Base-by-base conservation (phyloP, 2,888 invertebrate genomes). In the Trypoxylon attenuatum region DNA sequence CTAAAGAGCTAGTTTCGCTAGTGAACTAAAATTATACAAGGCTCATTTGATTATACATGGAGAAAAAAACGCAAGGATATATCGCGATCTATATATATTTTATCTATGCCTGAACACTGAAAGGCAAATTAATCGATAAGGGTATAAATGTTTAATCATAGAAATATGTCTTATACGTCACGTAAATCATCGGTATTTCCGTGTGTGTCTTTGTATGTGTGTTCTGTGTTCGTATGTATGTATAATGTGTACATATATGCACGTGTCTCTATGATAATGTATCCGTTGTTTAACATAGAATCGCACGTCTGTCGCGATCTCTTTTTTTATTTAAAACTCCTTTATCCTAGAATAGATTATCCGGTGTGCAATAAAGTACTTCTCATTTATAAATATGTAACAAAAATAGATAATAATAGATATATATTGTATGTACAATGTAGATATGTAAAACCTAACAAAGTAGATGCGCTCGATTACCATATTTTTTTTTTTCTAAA, bases 401-500 rank as follows among this genome's bases (percentile, higher is more conserved):
- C 82, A 85, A 85, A 85, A 84, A 84, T 85, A 85, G 79, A 84
- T 78, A 81, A 80, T 78, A 77, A 80, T 81, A 77, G 79, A 69
- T 70, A 59, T n/a, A n/a, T 69, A 55, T 55, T 65, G 45, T 78
- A 85, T 85, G 50, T 85, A 85, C 84, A 85, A 77, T 81, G 81
- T 76, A 79, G 79, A 81, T 79, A 81, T 78, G 75, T 73, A 79
- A 79, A 82, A 78, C 71, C 71, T 77, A 80, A 66, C 72, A 76
- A 74, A 77, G 73, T 79, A 71, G 59, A 69, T 56, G 56, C 53
- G 53, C 50, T 71, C 54, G 55, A 18, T 59, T 71, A 66, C 39
- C n/a, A n/a, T n/a, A n/a, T n/a, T n/a, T n/a, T n/a, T 54, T 13
- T 13, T 33, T 53, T 41, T 56, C 71, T 62, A 67, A 70, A 62